Evolutionary conservation across 2,888 invertebrate genomes (phyloP), one percentile per base, ranked within the genome.

Genomic region (Scaptomyza flava): DNA sequence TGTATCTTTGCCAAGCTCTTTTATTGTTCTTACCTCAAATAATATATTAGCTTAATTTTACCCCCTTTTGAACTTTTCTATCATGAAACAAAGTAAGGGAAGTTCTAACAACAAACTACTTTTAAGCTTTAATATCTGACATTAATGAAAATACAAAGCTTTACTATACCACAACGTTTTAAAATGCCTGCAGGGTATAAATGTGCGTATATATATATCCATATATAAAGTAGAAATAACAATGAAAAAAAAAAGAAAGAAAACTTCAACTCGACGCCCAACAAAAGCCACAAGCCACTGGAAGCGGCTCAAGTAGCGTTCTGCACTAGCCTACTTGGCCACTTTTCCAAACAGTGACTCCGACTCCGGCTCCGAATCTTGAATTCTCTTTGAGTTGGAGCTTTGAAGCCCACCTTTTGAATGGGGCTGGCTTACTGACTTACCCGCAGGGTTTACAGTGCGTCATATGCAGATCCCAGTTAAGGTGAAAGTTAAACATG

Each of bases 401-500:
- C 11, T 17, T 17, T 17, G 17, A 17, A 17, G 17, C 17, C 1
- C 17, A 9, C 33, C 34, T 12, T 34, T 12, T 34, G 17, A 17
- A 17, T 17, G 17, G 17, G 17, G 34, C 8, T 6, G 30, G 8
- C 30, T 20, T 23, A 23, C 23, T 4, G n/a, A 91, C 92, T 90
- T 81, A 92, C 92, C 92, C 92, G 79, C 92, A 92, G 52, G 92
- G 92, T 64, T 92, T 92, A 85, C 92, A 92, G 73, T 92, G 92
- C 86, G 91, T 92, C 92, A 92, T 92, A 73, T 92, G 92, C 64
- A 92, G 88, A 82, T 92, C 92, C 92, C 92, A 92, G 82, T 92
- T 92, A 54, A 92, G 86, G 75, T 92, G 91, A 69, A 92, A 92
- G 87, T 92, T 92, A 77, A 92, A 92, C 91, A 92, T 91, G 72